phyloP scores from a whole-genome alignment of 2,113 vertebrate species.

The Baryphthengus martii region DNA sequence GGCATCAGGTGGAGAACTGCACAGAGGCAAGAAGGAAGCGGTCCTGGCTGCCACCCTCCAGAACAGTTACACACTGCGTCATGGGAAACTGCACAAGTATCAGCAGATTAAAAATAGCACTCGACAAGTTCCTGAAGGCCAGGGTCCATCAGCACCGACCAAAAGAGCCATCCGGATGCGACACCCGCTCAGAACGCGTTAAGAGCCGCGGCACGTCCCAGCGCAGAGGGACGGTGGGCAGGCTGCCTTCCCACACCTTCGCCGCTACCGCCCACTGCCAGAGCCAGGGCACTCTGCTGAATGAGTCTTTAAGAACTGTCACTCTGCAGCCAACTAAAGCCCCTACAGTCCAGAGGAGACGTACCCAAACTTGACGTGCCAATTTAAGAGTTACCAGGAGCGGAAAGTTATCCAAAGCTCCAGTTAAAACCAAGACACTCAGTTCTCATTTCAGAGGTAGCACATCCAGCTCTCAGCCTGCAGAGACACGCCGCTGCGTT shows the following conservation, averaged over 20 bases:
- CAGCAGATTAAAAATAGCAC: not conserved
- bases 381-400: not conserved
- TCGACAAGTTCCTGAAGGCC: not conserved
- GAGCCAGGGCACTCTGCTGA: not conserved
- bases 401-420: not conserved
- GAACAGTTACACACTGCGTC: rapidly evolving
- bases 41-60: not conserved
- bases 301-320: not conserved
- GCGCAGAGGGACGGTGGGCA: rapidly evolving
- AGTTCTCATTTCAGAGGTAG: not conserved
- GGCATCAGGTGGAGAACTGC: not conserved
- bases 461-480: not conserved
- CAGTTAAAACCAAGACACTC: not conserved
- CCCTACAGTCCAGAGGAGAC: not conserved
- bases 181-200: rapidly evolving
- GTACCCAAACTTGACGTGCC: not conserved
- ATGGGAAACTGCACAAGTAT: rapidly evolving
- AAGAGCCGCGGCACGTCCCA: rapidly evolving
- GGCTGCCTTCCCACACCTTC: rapidly evolving
- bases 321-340: not conserved
- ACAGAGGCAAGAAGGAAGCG: not conserved
- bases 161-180: rapidly evolving
- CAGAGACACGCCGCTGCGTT: rapidly evolving
- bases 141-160: not conserved
- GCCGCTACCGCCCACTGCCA: rapidly evolving